Evolutionary conservation across 2,797 vertebrate species (phyloP).

Genomic region (Typhlichthys eigenmanni): DNA sequence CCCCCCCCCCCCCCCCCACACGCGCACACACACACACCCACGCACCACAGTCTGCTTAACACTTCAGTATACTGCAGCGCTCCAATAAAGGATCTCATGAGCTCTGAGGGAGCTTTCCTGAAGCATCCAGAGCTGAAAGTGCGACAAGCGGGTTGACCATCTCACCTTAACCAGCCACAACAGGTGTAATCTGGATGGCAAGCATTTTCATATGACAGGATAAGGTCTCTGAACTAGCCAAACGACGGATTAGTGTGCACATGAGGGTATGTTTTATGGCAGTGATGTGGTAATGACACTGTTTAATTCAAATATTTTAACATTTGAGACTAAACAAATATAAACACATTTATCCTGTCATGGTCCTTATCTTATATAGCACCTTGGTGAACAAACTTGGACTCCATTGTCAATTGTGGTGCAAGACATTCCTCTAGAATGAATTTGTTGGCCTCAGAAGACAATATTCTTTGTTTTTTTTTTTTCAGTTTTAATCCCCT

Average conservation of each 20-base stretch:
- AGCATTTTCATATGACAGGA: slow-evolving; percentile 54
- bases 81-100: neutral
- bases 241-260: slow-evolving; percentile 30
- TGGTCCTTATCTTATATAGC: neutral
- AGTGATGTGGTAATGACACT: slow-evolving; percentile 12
- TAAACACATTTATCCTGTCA: neutral
- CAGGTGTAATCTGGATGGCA: slow-evolving; percentile 58
- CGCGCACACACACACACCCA: neutral
- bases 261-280: slow-evolving; percentile 21
- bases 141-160: slow-evolving; percentile 50
- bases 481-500: slow-evolving; percentile 34
- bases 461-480: neutral
- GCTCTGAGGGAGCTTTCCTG: slow-evolving; percentile 25
- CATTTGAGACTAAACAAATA: slow-evolving; percentile 13
- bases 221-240: slow-evolving; percentile 49
- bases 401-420: slow-evolving; percentile 1
- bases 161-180: slow-evolving; percentile 35
- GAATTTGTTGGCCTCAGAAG: slow-evolving; percentile 30
- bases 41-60: too few species aligned
- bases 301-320: slow-evolving; percentile 25
- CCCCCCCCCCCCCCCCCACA: too few species aligned
- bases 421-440: slow-evolving; percentile 10
- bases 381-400: neutral
- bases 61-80: slow-evolving; percentile 4
- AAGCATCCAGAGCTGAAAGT: slow-evolving; percentile 40